phyloP scores from a whole-genome alignment of 1,140 invertebrate genomes.

The Wiebesia pumilae region DNA sequence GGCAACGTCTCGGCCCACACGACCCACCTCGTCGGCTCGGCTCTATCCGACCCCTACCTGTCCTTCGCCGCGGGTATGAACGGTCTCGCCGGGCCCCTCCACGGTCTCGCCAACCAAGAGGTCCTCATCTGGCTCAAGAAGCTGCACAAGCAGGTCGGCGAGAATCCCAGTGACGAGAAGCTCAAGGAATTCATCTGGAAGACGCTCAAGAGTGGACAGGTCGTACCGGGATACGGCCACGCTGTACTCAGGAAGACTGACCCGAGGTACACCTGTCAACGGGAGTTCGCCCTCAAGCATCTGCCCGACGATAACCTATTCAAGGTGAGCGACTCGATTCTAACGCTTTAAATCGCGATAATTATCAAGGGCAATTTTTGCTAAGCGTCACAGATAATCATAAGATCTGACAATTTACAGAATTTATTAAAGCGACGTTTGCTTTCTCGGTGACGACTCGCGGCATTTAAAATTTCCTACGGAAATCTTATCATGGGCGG shows the following conservation, averaged over 20 bases:
- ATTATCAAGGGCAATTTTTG: background rate
- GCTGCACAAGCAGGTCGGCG: constrained; percentile 85
- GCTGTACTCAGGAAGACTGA: constrained; percentile 97
- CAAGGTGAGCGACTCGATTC: constrained; percentile 77
- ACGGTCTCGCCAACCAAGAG: constrained; percentile 97
- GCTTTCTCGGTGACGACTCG: too few species aligned
- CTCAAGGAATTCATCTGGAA: constrained; percentile 96
- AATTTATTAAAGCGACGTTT: too few species aligned
- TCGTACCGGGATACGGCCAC: constrained; percentile 97
- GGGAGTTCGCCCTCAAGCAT: constrained; percentile 96
- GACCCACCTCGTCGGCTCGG: constrained; percentile 95
- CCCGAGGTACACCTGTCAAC: constrained; percentile 94
- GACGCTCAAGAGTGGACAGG: constrained; percentile 94
- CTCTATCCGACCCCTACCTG: constrained; percentile 95
- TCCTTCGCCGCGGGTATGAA: constrained; percentile 96
- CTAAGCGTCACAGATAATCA: too few species aligned
- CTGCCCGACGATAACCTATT: constrained; percentile 94
- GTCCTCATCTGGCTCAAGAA: constrained; percentile 91
- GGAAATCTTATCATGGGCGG: too few species aligned
- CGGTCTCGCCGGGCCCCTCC: constrained; percentile 95
- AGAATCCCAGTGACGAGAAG: constrained; percentile 88
- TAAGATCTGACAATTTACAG: too few species aligned
- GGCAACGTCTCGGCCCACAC: constrained; percentile 97
- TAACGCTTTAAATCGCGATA: background rate
- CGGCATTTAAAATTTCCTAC: too few species aligned